These are phyloP conservation scores for Dastarcus helophoroides DNA, from an alignment of 2,888 invertebrate species.

Conservation along the genomic window DNA sequence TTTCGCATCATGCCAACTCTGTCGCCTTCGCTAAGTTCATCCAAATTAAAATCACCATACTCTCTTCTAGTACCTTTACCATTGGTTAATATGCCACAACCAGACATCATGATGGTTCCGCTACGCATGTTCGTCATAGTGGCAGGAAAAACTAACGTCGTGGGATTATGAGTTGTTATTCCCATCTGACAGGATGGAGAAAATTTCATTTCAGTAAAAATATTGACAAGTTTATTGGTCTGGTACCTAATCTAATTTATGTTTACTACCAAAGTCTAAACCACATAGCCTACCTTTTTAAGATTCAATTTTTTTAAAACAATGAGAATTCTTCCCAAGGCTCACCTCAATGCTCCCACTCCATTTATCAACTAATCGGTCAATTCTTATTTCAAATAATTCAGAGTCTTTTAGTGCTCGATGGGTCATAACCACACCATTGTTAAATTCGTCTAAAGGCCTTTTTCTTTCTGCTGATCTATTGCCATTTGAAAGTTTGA, in stretches of 20 bases:
- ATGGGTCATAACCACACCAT: constrained; percentile 92
- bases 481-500: constrained; percentile 72
- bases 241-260: constrained; percentile 4
- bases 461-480: constrained; percentile 78
- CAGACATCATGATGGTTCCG: constrained; percentile 93
- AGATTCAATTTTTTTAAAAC: too few relatives aligned
- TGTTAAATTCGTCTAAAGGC: constrained; percentile 89
- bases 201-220: too few relatives aligned
- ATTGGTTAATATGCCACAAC: constrained; percentile 91
- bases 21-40: constrained; percentile 86
- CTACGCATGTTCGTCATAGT: constrained; percentile 96
- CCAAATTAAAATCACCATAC: constrained; percentile 88
- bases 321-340: too few relatives aligned
- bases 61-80: constrained; percentile 89
- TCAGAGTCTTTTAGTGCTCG: constrained; percentile 78
- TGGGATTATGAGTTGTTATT: constrained; percentile 87
- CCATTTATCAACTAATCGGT: constrained; percentile 89
- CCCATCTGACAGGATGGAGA: constrained; percentile 59
- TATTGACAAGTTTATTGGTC: too few relatives aligned
- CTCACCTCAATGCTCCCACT: constrained; percentile 76
- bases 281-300: too few relatives aligned
- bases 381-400: constrained; percentile 89
- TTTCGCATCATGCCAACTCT: constrained; percentile 86
- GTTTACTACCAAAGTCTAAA: constrained; percentile 4
- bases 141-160: constrained; percentile 80